Conservation (phyloP, 2,113 vertebrate species). For the Pterocles orientalis region DNA sequence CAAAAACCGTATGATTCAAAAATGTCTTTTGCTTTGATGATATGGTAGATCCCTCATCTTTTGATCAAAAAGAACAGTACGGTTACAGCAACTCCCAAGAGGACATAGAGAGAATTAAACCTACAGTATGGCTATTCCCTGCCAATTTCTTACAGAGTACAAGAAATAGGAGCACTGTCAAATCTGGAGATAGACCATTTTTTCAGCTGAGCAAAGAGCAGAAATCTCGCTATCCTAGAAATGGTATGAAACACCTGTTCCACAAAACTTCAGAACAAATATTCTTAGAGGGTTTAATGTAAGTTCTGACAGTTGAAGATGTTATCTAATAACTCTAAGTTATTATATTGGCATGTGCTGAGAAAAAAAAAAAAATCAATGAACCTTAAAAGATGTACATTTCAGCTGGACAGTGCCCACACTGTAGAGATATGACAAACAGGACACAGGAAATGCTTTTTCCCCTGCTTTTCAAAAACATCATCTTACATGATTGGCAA, state of each 20-base stretch:
- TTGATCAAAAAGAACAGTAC: neutral
- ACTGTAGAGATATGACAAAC: accelerated
- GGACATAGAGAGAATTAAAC: neutral
- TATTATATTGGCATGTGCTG: neutral
- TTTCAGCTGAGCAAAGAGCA: neutral
- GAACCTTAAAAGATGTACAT: neutral
- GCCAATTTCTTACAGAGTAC: neutral
- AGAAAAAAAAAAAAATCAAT: neutral
- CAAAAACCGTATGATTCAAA: neutral
- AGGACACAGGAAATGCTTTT: neutral
- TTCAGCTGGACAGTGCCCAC: neutral
- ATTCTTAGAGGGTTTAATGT: neutral
- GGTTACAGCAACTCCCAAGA: neutral
- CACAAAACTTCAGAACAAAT: neutral
- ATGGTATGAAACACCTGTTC: neutral
- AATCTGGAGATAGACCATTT: neutral
- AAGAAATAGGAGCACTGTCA: neutral
- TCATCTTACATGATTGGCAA: neutral
- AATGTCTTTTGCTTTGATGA: neutral
- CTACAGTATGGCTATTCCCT: neutral
- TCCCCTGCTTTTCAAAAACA: neutral
- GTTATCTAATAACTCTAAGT: neutral
- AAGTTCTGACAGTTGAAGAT: neutral
- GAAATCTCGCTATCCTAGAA: neutral
- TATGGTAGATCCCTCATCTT: neutral